Base-by-base conservation (phyloP, 1,140 invertebrate genomes). In the Drosophila ananassae region DNA sequence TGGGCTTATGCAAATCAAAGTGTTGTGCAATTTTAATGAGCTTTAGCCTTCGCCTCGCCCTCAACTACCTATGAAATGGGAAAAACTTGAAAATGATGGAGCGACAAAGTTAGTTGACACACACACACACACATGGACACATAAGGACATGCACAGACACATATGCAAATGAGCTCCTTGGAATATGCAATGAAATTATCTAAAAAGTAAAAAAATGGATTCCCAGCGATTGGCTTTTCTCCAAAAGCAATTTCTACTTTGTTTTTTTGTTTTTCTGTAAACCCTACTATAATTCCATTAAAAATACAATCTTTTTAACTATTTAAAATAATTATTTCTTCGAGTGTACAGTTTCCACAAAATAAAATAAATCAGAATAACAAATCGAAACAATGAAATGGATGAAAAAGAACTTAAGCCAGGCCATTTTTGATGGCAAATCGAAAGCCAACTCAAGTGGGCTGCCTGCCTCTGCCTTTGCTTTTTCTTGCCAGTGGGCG, bases 1-100 rank as follows among this genome's bases (percentile, higher is more conserved):
- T 5, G 5, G 66, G 67, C 67, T 71, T 71, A 80, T 84, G 80
- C 81, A 84, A 84, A 84, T 84, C 80, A 84, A 84, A 84, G 81
- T 85, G 77, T 84, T 79, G 81, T 84, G 80, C 80, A 84, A 84
- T 84, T 84, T 84, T 84, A 85, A 84, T 84, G 80, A 84, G 77
- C 76, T 44, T 24, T 57, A 24, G 63, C 51, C 25, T 32, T 41
- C 41, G 9, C 34, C 37, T 30, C 22, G 24, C 17, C 41, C 13
- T 46, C 9, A 13, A 4, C 51, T 13, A 34, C 22, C 50, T n/a
- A 41, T 1, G 32, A 41, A 41, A 8, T 34, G 47, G 39, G 39
- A 34, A 22, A 47, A 54, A 61, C 73, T 69, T 69, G 71, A 53
- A 69, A 82, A 66, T 30, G 62, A 69, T n/a, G 52, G 24, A n/a